Percentiles rank a stretch among this genome's conserved stretches.
These are phyloP conservation scores for Drosophila pachea DNA, from an alignment of 1,140 invertebrate genomes.

Conservation along the genomic window DNA sequence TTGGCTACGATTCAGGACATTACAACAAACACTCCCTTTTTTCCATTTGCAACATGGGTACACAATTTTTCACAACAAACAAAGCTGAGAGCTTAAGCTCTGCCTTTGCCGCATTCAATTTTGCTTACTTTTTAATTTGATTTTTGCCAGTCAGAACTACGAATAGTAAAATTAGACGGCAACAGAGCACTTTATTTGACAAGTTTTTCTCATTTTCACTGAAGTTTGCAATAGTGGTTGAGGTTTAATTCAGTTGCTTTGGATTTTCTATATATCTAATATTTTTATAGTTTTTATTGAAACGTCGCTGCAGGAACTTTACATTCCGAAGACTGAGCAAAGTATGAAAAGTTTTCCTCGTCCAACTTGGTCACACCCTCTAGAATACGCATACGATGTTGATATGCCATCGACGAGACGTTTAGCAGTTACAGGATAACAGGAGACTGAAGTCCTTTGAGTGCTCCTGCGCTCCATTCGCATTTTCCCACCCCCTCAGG, in stretches of 20 bases:
- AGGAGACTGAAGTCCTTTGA: conserved; percentile 44
- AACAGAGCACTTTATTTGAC: conserved; percentile 35
- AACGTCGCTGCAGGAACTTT: conserved; percentile 61
- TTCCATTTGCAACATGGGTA: conserved; percentile 50
- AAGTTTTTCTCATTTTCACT: conserved; percentile 32
- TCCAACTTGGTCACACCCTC: conserved; percentile 79
- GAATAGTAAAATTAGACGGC: conserved; percentile 25
- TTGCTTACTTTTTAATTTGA: conserved; percentile 61
- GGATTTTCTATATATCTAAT: conserved; percentile 17
- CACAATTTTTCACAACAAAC: conserved; percentile 74
- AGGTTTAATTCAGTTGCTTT: conserved; percentile 10
- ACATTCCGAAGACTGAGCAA: conserved; percentile 78
- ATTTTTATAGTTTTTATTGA: conserved; percentile 42
- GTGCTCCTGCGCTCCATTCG: conserved; percentile 26
- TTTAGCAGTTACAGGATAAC: conserved; percentile 58
- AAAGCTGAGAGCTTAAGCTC: conserved; percentile 44
- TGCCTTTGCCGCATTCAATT: conserved; percentile 29
- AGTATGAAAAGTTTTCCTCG: conserved; percentile 78
- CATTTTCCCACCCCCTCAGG: conserved; percentile 37
- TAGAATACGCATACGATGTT: conserved; percentile 62
- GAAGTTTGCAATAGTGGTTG: background rate
- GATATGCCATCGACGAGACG: conserved; percentile 41
- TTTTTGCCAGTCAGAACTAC: conserved; percentile 18
- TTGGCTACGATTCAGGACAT: background rate
- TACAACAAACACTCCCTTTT: conserved; percentile 56